A percentile compares a stretch with the other conserved stretches of the same genome.
Evolutionary conservation across 2,797 vertebrate species (phyloP).

Genomic region (Aplochiton taeniatus): DNA sequence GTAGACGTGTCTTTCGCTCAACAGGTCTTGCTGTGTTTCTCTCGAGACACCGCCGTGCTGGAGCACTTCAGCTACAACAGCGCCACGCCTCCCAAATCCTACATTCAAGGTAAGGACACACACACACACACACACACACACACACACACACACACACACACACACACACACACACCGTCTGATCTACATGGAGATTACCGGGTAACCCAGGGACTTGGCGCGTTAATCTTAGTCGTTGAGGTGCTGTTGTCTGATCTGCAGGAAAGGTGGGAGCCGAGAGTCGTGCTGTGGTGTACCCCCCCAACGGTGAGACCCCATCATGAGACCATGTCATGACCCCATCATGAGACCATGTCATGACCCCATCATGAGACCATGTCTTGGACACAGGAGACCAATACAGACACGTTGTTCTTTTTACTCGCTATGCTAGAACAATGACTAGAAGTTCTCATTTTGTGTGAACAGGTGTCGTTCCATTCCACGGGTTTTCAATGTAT

Average conservation of each 20-base stretch:
- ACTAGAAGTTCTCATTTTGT: constrained; percentile 11
- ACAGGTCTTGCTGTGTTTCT: constrained; percentile 96
- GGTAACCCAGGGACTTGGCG: too few relatives aligned
- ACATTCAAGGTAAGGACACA: constrained; percentile 83
- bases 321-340: background rate
- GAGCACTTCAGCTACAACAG: constrained; percentile 95
- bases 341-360: background rate
- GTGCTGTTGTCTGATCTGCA: constrained; percentile 54
- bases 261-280: constrained; percentile 87
- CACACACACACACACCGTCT: background rate
- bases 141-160: background rate
- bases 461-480: constrained; percentile 92
- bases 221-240: background rate
- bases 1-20: constrained; percentile 19
- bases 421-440: background rate
- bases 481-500: constrained; percentile 99
- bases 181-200: background rate
- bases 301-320: constrained; percentile 86
- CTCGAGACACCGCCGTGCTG: constrained; percentile 90
- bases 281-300: constrained; percentile 91
- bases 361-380: background rate
- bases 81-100: constrained; percentile 92
- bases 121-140: background rate
- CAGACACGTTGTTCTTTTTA: background rate
- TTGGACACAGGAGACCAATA: background rate